Evolutionary conservation across 2,888 invertebrate species (phyloP).

Genomic region (Andrena fulva): DNA sequence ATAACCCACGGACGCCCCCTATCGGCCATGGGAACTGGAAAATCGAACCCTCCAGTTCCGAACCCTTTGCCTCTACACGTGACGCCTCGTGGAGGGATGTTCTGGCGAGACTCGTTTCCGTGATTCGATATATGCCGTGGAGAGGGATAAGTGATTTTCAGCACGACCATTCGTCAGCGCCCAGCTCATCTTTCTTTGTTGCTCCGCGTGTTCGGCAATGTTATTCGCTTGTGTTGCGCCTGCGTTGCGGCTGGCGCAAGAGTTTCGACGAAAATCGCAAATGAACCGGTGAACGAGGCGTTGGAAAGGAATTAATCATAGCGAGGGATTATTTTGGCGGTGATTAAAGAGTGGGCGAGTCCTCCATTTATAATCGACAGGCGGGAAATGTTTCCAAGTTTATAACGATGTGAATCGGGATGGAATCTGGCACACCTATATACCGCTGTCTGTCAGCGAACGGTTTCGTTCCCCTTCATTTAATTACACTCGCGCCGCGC

Average conservation of each 20-base stretch:
- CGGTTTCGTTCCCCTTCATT: conserved; percentile 14
- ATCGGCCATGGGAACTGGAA: conserved; percentile 35
- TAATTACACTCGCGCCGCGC: conserved; percentile 25
- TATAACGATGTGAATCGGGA: neutral
- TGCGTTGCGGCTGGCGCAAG: conserved; percentile 20
- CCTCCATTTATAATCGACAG: conserved; percentile 36
- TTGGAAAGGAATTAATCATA: conserved; percentile 53
- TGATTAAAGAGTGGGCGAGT: conserved; percentile 41
- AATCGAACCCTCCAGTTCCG: conserved; percentile 41
- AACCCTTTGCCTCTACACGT: neutral
- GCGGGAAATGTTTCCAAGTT: conserved; percentile 32
- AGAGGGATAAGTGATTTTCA: conserved; percentile 36
- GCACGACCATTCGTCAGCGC: neutral
- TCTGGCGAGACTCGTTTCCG: conserved; percentile 23
- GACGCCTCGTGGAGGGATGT: neutral
- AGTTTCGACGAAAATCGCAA: conserved; percentile 25
- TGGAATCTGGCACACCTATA: conserved; percentile 15
- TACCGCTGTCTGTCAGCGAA: neutral
- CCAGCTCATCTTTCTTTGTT: neutral
- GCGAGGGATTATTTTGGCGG: conserved; percentile 43
- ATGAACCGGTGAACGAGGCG: conserved; percentile 17
- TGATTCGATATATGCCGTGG: conserved; percentile 16
- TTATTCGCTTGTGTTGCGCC: neutral
- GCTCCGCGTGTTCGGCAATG: neutral
- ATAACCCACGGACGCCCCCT: neutral